These are phyloP conservation scores for Paralinhomoeus sp. DNA, from an alignment of 2,888 invertebrate species.

Conservation along the genomic window DNA sequence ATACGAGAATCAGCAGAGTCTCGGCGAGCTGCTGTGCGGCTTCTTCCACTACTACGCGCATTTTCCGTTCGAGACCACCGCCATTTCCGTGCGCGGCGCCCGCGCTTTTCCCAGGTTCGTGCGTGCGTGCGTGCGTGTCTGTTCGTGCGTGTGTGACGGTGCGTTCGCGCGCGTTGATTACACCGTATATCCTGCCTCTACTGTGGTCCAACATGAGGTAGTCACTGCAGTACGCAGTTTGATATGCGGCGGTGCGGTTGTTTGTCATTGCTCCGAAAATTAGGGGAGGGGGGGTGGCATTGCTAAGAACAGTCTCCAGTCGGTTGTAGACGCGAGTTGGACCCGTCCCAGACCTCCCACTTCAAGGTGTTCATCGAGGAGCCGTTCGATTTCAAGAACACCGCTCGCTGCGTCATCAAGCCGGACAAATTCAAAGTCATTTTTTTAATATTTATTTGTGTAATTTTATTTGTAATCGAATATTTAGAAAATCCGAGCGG, in stretches of 20 bases:
- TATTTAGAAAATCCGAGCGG: too few species aligned
- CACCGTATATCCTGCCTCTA: too few species aligned
- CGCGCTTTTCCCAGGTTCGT: conserved; percentile 7
- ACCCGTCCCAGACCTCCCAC: not conserved
- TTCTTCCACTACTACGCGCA: conserved; percentile 20
- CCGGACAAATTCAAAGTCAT: not conserved
- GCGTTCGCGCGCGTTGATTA: not conserved
- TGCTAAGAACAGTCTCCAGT: not conserved
- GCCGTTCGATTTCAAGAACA: conserved; percentile 19
- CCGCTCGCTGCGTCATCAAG: conserved; percentile 12
- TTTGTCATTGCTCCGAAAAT: not conserved
- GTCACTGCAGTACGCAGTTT: too few species aligned
- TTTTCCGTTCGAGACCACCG: conserved; percentile 13
- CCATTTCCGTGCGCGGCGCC: conserved; percentile 13
- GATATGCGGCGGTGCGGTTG: too few species aligned
- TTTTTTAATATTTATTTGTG: not conserved
- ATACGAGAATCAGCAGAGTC: not conserved
- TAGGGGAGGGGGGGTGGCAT: not conserved
- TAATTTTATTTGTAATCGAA: too few species aligned
- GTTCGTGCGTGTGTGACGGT: not conserved
- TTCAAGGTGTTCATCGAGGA: conserved; percentile 16
- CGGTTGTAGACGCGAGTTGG: not conserved
- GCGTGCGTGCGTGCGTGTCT: not conserved
- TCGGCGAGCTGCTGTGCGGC: conserved; percentile 17
- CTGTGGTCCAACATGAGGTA: too few species aligned